Percentiles rank a stretch among this genome's conserved stretches.
Conservation (phyloP, 2,113 vertebrate species). For the Pterophyllum scalare region DNA sequence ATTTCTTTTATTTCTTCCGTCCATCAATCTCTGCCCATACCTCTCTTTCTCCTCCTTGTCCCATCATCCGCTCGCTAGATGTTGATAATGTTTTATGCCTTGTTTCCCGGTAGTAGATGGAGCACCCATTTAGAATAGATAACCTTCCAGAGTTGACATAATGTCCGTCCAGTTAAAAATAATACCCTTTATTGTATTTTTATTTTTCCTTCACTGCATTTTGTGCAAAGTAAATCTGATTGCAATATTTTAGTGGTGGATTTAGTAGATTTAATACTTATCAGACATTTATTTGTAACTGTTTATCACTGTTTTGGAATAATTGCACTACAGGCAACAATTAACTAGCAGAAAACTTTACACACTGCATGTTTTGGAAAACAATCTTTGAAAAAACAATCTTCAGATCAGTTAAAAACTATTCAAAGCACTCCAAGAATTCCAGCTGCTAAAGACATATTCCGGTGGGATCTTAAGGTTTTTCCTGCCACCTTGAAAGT, state of each 20-base stretch:
- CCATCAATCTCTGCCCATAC: slow-evolving; percentile 37
- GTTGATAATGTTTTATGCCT: slow-evolving; percentile 11
- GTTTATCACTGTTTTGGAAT: background rate
- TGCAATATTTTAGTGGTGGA: background rate
- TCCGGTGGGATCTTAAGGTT: background rate
- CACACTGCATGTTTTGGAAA: background rate
- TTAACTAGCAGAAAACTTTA: background rate
- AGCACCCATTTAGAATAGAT: slow-evolving; percentile 31
- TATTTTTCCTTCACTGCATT: background rate
- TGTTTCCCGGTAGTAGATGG: slow-evolving; percentile 29
- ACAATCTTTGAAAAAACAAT: background rate
- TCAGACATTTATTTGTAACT: background rate
- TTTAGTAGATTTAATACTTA: background rate
- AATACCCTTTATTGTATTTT: background rate
- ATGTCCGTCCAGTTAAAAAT: background rate
- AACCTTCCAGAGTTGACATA: background rate
- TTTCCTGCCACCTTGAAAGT: slow-evolving; percentile 11
- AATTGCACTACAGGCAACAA: background rate
- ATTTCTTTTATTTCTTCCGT: slow-evolving; percentile 49
- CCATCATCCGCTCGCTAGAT: slow-evolving; percentile 1
- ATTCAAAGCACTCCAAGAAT: background rate
- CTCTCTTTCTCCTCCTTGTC: background rate
- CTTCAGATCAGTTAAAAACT: background rate
- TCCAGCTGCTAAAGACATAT: background rate
- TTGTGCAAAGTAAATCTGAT: no score